Conservation (phyloP, 2,888 invertebrate genomes). For the Lasioglossum figueresi region DNA sequence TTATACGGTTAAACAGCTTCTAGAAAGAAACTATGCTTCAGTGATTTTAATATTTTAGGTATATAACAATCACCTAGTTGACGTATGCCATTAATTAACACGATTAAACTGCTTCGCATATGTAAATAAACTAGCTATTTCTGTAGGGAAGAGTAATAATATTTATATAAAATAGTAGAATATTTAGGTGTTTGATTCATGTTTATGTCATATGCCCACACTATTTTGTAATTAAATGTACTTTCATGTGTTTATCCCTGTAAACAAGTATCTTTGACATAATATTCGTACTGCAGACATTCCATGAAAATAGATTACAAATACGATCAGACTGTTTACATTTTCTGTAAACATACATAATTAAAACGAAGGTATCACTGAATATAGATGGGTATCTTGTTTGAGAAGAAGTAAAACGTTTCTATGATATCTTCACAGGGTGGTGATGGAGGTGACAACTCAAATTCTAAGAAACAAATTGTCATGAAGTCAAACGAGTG, state of each 20-base stretch:
- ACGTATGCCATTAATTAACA: slow-evolving; percentile 58
- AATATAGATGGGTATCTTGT: slow-evolving; percentile 29
- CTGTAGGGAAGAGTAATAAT: slow-evolving; percentile 11
- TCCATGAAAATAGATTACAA: slow-evolving; percentile 14
- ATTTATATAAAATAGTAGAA: slow-evolving; percentile 17
- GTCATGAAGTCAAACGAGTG: slow-evolving; percentile 87
- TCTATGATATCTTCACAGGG: slow-evolving; percentile 83
- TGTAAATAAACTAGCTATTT: slow-evolving; percentile 37
- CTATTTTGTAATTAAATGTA: slow-evolving; percentile 6
- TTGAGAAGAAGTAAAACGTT: slow-evolving; percentile 61
- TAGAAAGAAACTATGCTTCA: slow-evolving; percentile 29
- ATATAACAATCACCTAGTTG: slow-evolving; percentile 31
- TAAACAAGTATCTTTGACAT: slow-evolving; percentile 15
- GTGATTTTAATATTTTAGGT: slow-evolving; percentile 34
- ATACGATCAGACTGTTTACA: slow-evolving; percentile 9
- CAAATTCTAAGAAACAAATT: slow-evolving; percentile 84
- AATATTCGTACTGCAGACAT: slow-evolving; percentile 31
- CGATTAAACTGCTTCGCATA: slow-evolving; percentile 43
- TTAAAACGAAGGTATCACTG: slow-evolving; percentile 27
- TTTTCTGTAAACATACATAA: slow-evolving; percentile 13
- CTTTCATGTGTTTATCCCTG: slow-evolving; percentile 34
- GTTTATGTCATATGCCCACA: background rate
- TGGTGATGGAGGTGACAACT: slow-evolving; percentile 85
- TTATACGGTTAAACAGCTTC: slow-evolving; percentile 38
- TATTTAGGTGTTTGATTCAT: slow-evolving; percentile 1